Evolutionary conservation across 2,113 vertebrate species (phyloP), one percentile per base, ranked within the genome.

Genomic region (Tupaia chinensis): DNA sequence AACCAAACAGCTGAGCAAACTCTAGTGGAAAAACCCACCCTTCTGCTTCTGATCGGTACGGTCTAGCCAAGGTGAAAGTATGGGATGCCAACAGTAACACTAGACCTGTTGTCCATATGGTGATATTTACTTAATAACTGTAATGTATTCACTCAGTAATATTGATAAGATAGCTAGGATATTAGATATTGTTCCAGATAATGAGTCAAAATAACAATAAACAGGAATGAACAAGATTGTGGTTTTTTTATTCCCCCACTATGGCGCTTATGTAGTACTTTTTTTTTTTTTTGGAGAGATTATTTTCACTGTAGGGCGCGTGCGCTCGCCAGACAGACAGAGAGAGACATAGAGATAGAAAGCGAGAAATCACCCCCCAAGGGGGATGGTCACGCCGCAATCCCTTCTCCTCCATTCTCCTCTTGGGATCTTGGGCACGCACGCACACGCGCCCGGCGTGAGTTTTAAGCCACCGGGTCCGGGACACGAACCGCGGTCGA

Each of bases 21-120:
- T 60, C 14, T 8, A 29, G 3, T 15, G 77, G 54, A 54, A 65
- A 89, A 61, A 4, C 2, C 0, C 23, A 29, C 0, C 0, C 1
- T 76, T 84, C 80, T 9, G 20, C 16, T 54, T 84, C 23, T 74
- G 2, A 94, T 73, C 0, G 65, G 73, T 56, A 44, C 2, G 69
- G 6, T 73, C 11, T 19, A 25, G 16, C 56, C 15, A 77, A 53
- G 0, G 1, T 22, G 44, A 73, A 3, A 5, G 1, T 2, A 11
- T 8, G 22, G 0, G 23, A 34, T 7, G 81, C 5, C 17, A 70
- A 5, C 0, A 63, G 19, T 32, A 7, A 61, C 74, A 90, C 5
- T 80, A 5, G 2, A n/a, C 7, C 54, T 73, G 15, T 1, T 58
- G 61, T 9, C 1, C 16, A 61, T 61, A 11, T 16, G 0, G 3